Base-by-base conservation (phyloP, 2,797 vertebrate species). In the Pygocentrus nattereri region DNA sequence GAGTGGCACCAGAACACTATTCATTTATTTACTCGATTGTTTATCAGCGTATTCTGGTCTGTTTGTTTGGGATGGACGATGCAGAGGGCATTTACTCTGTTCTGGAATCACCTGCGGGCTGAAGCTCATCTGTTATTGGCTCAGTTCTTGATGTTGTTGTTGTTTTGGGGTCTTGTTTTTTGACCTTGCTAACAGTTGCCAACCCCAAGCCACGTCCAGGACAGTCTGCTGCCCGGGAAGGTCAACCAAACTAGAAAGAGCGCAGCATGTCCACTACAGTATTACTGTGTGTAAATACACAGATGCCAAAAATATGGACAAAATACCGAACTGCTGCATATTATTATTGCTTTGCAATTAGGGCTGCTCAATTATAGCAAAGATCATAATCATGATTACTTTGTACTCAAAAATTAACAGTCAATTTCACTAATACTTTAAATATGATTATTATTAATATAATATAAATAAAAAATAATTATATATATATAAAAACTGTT, bases 1-100 rank as follows among this genome's bases (percentile, higher is more conserved):
- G 15, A 19, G 19, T 25, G 58, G 12, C 4, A 7, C 30, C 30
- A 44, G 31, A 21, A 6, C 34, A 11, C 10, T 21, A 13, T 72
- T 72, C 52, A 72, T 72, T 72, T 72, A 52, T 71, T 49, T 71
- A 13, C 49, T 23, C 18, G 10, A 31, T 52, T 72, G 18, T 72
- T 52, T 30, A 72, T 31, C 69, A 0, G 15, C 27, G 6, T 2
- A 27, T 34, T 64, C 44, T 30, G 68, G n/a, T 56, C 23, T 30
- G 68, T 50, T 34, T 19, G 70, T 34, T 34, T 30, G 70, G 27
- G 31, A 67, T 41, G 64, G 64, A 21, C 34, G 1, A 11, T n/a
- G 30, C 21, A 44, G 34, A 23, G 34, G 21, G 58, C 30, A 19
- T 65, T 30, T 61, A 3, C 19, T 65, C 27, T 12, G 5, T 21